A percentile compares a stretch with the other conserved stretches of the same genome.
Evolutionary conservation across 2,888 invertebrate genomes (phyloP).

Genomic region (Synanthedon tipuliformis): DNA sequence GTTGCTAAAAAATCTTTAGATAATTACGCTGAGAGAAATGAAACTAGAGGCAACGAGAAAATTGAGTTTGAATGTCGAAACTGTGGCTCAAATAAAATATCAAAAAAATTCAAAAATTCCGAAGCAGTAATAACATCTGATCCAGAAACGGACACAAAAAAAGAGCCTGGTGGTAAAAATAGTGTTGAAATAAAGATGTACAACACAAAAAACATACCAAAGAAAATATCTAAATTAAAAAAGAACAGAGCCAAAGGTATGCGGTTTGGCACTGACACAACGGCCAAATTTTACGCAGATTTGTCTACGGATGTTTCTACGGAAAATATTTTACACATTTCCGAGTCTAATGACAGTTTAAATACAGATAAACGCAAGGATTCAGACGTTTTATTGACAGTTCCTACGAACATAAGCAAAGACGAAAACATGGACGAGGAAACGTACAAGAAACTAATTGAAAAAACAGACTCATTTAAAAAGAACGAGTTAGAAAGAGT

Average conservation of each 20-base stretch:
- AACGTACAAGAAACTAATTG: conserved; percentile 57
- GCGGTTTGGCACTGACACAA: conserved; percentile 58
- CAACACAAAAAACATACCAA: conserved; percentile 76
- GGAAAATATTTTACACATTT: conserved; percentile 72
- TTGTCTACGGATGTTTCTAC: conserved; percentile 73
- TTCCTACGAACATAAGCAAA: conserved; percentile 44
- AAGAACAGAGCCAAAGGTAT: conserved; percentile 73
- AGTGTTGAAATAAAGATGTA: conserved; percentile 72
- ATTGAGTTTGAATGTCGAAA: conserved; percentile 61
- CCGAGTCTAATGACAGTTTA: conserved; percentile 75
- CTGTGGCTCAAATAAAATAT: conserved; percentile 58
- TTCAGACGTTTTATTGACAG: conserved; percentile 14
- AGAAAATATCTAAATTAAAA: conserved; percentile 77
- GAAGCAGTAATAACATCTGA: conserved; percentile 45
- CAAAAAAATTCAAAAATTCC: conserved; percentile 32
- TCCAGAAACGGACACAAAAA: conserved; percentile 42
- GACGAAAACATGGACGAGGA: conserved; percentile 61
- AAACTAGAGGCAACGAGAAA: conserved; percentile 46
- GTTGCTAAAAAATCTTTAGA: conserved; percentile 45
- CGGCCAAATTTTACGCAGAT: conserved; percentile 77
- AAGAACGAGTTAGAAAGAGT: conserved; percentile 64
- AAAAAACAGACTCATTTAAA: conserved; percentile 67
- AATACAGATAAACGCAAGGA: conserved; percentile 48
- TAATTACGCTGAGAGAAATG: conserved; percentile 43
- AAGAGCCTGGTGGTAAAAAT: conserved; percentile 25